phyloP scores from a whole-genome alignment of 2,888 invertebrate species.

The Nymphalis c-album region DNA sequence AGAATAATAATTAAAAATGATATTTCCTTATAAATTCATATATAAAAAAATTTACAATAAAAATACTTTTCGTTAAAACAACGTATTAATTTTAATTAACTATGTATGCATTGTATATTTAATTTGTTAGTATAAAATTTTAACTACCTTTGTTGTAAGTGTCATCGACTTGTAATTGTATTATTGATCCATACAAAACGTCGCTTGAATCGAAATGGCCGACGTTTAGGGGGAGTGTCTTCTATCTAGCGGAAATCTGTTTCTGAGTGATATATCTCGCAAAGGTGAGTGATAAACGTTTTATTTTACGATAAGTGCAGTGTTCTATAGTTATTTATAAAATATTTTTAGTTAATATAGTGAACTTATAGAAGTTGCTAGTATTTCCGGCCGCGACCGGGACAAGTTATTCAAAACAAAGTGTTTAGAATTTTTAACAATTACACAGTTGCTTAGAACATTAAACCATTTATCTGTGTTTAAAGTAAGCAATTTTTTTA shows the following conservation, averaged over 20 bases:
- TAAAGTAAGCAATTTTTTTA: not conserved
- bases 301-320: slow-evolving; percentile 26
- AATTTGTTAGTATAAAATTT: not conserved
- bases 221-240: slow-evolving; percentile 79
- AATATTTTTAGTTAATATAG: slow-evolving; percentile 24
- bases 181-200: slow-evolving; percentile 67
- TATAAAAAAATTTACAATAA: too few relatives aligned
- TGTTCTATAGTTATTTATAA: slow-evolving; percentile 19
- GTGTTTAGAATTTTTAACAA: slow-evolving; percentile 35
- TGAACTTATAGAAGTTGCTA: slow-evolving; percentile 38
- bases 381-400: slow-evolving; percentile 71
- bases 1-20: too few relatives aligned
- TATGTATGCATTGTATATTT: not conserved
- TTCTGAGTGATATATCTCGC: slow-evolving; percentile 54
- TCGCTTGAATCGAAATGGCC: slow-evolving; percentile 79
- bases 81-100: not conserved
- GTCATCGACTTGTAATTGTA: slow-evolving; percentile 40
- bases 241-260: slow-evolving; percentile 59
- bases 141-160: slow-evolving; percentile 32
- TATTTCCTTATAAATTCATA: too few relatives aligned
- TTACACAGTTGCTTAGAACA: slow-evolving; percentile 15
- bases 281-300: slow-evolving; percentile 56
- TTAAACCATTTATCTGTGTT: not conserved
- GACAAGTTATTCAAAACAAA: slow-evolving; percentile 77
- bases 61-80: too few relatives aligned